Evolutionary conservation across 2,797 vertebrate species (phyloP), one percentile per base, ranked within the genome.

Genomic region (Darevskia nairensis): DNA sequence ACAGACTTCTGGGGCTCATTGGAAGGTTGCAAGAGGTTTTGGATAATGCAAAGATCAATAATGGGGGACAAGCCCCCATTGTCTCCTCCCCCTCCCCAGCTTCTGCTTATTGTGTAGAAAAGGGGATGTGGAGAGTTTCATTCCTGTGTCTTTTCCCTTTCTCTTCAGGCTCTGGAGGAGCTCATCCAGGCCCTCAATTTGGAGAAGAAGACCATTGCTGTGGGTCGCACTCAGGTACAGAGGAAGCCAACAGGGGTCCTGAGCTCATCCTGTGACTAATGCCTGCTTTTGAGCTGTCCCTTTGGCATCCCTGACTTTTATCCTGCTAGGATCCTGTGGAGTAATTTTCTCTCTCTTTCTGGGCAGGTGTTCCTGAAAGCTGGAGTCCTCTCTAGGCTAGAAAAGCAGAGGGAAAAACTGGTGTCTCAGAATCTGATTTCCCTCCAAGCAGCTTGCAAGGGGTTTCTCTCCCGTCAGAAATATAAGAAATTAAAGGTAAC

Each of bases 281-380:
- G 17, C 1, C 29, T 13, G 41, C 7, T 2, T 23, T 9, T 3
- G 50, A 9, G 25, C 8, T 41, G 55, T 15, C 35, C 27, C 8
- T 23, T 27, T 7, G 29, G 15, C 50, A 72, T 8, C 1, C 5
- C 50, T 35, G 1, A 27, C 17, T 8, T 4, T 44, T 27, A 17
- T 23, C 8, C 46, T 1, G 21, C n/a, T 10, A 3, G 13, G 50
- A 55, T 55, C 50, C 69, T 25, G 64, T 17, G 8, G 3, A 15
- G 5, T 75, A 3, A 85, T 17, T 29, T 23, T 35, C 4, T 0
- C 27, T 6, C 4, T 1, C 10, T 15, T 61, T 10, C 29, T 1
- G 32, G 3, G 8, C 93, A 99, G 99, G 97, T 99, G 84, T 99
- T 99, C 86, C 97, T 99, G 97, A 99, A 98, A 94, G 94, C 98